Base-by-base conservation (phyloP, 2,113 vertebrate genomes). In the Prinia subflava region DNA sequence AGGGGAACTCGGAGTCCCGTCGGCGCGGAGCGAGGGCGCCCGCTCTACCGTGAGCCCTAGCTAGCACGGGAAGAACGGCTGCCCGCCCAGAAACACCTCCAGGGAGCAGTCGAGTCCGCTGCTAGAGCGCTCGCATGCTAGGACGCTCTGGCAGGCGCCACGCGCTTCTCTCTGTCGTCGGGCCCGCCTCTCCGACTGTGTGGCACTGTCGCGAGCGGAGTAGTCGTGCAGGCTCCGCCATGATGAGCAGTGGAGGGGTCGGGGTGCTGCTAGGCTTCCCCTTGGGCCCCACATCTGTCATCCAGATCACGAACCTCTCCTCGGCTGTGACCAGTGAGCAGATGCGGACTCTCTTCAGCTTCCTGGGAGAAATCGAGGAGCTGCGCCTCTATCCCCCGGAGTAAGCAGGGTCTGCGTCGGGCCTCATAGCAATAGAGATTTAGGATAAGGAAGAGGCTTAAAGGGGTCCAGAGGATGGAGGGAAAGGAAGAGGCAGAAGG, bases 301-400 rank as follows among this genome's bases (percentile, higher is more conserved):
- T 99, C 90, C 99, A 99, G 97, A 98, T 99, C 93, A 99, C 99
- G 52, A 99, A 99, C 96, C 97, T 99, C 63, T 99, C 99, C 23
- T 98, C 99, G 70, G 98, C 98, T 17, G 99, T 99, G 93, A 99
- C 98, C 91, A 99, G 99, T 81, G 99, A 99, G 92, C 99, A 99
- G 98, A 99, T 99, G 98, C 97, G 98, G 92, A 99, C 99, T 65
- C 98, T 99, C 25, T 99, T 99, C 97, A 98, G 98, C 57, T 99
- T 99, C 97, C 96, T 99, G 92, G 99, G 99, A 91, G 99, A 99
- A 97, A 99, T 99, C 96, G 99, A 99, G 96, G 99, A 99, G 97
- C 98, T 99, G 92, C 98, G 99, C 79, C 99, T 99, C 60, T 99
- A 99, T 97, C 99, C 99, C n/a, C 99, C 99, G 20, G 99, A 99